These are phyloP conservation scores for Odontocerum albicorne DNA, from an alignment of 2,888 invertebrate genomes.

Conservation along the genomic window DNA sequence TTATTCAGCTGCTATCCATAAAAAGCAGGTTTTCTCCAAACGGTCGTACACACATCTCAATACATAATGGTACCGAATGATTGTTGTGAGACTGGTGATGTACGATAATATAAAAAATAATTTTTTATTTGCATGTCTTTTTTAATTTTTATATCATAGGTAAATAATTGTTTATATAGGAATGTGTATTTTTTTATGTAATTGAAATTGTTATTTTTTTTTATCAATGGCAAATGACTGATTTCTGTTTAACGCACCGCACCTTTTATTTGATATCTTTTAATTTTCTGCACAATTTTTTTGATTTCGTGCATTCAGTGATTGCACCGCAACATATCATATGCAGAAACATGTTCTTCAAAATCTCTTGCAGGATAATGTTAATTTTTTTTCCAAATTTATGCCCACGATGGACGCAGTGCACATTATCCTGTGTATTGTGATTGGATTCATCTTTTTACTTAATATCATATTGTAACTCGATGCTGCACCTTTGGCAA, in stretches of 20 bases:
- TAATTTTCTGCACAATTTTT: conserved; percentile 32
- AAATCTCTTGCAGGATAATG: conserved; percentile 37
- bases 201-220: conserved; percentile 41
- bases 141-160: conserved; percentile 28
- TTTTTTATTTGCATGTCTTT: conserved; percentile 21
- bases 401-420: neutral
- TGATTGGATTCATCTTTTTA: conserved; percentile 9
- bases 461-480: conserved; percentile 42
- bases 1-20: conserved; percentile 15
- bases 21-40: conserved; percentile 8
- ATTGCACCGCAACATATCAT: conserved; percentile 48
- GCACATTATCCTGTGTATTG: conserved; percentile 33
- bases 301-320: conserved; percentile 53
- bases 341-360: conserved; percentile 10
- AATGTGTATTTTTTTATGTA: conserved; percentile 32
- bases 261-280: conserved; percentile 46
- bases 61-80: conserved; percentile 10
- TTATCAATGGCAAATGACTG: conserved; percentile 54
- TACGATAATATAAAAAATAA: neutral
- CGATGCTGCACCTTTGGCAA: conserved; percentile 38
- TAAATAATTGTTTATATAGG: conserved; percentile 28
- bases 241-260: conserved; percentile 43
- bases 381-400: neutral
- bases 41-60: conserved; percentile 10
- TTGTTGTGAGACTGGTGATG: conserved; percentile 13